Conservation (phyloP, 2,113 vertebrate genomes). For the Fulmarus glacialis region DNA sequence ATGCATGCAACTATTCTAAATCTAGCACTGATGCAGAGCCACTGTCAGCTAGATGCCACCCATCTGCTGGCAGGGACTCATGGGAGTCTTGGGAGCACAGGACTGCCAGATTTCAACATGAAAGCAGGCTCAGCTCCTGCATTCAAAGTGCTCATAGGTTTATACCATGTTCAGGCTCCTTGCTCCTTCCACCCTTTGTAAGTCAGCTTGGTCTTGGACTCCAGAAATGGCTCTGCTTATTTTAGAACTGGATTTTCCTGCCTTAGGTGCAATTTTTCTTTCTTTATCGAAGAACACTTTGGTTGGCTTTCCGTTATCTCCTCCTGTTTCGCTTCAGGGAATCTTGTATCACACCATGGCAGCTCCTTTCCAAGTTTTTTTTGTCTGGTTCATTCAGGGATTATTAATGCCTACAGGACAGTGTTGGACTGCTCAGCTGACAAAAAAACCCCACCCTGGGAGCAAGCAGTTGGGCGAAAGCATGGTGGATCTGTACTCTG, state of each 20-base stretch:
- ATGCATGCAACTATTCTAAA: not conserved
- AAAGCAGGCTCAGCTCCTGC: not conserved
- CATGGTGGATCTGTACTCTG: not conserved
- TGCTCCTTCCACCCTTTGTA: not conserved
- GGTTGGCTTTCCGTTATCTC: not conserved
- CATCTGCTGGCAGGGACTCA: not conserved
- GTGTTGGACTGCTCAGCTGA: not conserved
- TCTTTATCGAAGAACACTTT: not conserved
- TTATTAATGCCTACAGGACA: not conserved
- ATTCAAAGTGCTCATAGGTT: not conserved
- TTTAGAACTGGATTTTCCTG: not conserved
- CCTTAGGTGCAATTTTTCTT: not conserved
- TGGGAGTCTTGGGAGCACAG: not conserved
- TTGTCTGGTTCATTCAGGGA: not conserved
- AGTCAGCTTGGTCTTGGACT: not conserved
- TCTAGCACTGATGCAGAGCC: not conserved
- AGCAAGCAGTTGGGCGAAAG: not conserved
- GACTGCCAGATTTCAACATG: not conserved
- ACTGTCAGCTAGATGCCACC: not conserved
- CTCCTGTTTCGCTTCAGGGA: not conserved
- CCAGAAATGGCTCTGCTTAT: not conserved
- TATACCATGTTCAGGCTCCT: not conserved
- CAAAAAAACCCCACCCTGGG: accelerated
- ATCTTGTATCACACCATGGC: not conserved
- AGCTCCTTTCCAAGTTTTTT: not conserved